Evolutionary conservation across 2,888 invertebrate genomes (phyloP), one percentile per base, ranked within the genome.

Genomic region (Abrostola tripartita): DNA sequence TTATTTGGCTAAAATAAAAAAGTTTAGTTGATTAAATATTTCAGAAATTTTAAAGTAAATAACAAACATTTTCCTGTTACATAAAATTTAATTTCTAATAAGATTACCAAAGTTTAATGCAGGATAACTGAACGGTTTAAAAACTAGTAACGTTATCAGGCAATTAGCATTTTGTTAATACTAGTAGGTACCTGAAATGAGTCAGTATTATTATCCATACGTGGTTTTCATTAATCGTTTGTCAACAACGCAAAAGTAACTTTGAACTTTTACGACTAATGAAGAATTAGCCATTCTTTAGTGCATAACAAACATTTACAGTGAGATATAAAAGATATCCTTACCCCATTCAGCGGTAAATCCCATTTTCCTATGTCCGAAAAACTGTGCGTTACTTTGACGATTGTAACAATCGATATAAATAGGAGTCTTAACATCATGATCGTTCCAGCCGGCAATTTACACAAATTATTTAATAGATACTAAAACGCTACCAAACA

Each of bases 351-450:
- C 74, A 96, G 86, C 76, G 95, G 92, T 81, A 95, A 95, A 88
- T 96, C 95, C 96, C 96, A 96, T 94, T 95, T 96, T 81, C 96
- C 96, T 76, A 96, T 95, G 86, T 96, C 96, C 41, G 96, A 95
- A 89, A 96, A 93, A 77, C 94, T 87, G 74, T 86, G 83, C 66
- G 89, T 85, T 78, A 88, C 83, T 85, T 88, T 86, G 68, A 89
- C 74, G 69, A 90, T 68, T 58, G 85, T 72, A 78, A 90, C 77
- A 75, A 89, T 80, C 71, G 91, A 76, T 74, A 92, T 61, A 80
- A 91, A 70, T 80, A 91, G 61, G 65, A 76, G 83, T 72, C 82
- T 88, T 72, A 86, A 81, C 92, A 93, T 93, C 84, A 71, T 92
- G 72, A 59, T 53, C 52, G 52, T 54, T 61, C 58, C 50, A 70